These are phyloP conservation scores for Phrynosoma blainvillii DNA, from an alignment of 2,113 vertebrate genomes.

Conservation along the genomic window DNA sequence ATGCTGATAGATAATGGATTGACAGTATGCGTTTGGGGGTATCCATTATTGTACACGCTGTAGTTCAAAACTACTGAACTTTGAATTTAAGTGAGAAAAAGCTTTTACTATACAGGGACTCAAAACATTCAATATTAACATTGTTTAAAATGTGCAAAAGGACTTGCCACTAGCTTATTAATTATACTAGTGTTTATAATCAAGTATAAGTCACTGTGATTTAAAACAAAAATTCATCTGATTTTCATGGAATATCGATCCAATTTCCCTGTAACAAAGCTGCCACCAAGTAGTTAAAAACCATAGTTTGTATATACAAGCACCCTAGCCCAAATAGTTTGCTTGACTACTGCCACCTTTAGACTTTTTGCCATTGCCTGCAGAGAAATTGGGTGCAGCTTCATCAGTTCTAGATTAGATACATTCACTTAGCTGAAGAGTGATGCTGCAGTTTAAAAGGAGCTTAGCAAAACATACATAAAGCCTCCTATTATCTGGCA, in stretches of 20 bases:
- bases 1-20: constrained; percentile 59
- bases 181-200: constrained; percentile 70
- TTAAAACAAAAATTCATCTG: constrained; percentile 56
- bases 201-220: constrained; percentile 57
- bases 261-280: constrained; percentile 57
- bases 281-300: constrained; percentile 53
- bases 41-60: constrained; percentile 77
- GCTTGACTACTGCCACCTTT: constrained; percentile 42
- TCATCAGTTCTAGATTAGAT: constrained; percentile 63
- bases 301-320: constrained; percentile 30
- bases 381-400: constrained; percentile 41
- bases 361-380: constrained; percentile 47
- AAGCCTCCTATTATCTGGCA: constrained; percentile 58
- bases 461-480: constrained; percentile 49
- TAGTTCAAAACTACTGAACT: constrained; percentile 56
- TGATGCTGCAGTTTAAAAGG: constrained; percentile 56
- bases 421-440: constrained; percentile 62
- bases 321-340: constrained; percentile 27
- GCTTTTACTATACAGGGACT: constrained; percentile 32
- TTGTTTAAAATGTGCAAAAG: constrained; percentile 64
- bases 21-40: constrained; percentile 65
- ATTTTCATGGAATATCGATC: constrained; percentile 63
- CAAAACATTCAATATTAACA: constrained; percentile 51
- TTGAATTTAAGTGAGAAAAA: constrained; percentile 38
- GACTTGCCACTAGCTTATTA: constrained; percentile 49